Evolutionary conservation across 2,797 vertebrate genomes (phyloP).

Genomic region (Yasuhikotakia modesta): DNA sequence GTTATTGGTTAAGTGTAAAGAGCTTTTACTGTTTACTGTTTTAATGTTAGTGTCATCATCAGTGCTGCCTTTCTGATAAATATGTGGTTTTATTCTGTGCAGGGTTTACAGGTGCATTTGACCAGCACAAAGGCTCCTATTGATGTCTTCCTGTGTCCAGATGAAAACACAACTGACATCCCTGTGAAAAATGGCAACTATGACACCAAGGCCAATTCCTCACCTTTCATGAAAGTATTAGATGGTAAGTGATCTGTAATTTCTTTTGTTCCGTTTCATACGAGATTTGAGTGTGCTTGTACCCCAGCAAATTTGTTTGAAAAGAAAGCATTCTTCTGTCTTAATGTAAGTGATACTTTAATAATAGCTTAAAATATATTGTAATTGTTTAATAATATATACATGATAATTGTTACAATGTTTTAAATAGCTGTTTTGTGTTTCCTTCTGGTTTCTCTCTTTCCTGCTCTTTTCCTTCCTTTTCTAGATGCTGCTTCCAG

Average conservation of each 20-base stretch:
- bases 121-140: conserved; percentile 95
- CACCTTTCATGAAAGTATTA: conserved; percentile 79
- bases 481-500: conserved; percentile 71
- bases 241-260: conserved; percentile 68
- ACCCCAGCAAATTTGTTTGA: no score
- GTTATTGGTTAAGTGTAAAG: no score
- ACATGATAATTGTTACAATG: no score
- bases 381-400: no score
- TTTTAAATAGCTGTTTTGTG: neutral
- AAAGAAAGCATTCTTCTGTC: no score
- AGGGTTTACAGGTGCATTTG: conserved; percentile 93
- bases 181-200: conserved; percentile 82
- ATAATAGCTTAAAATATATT: no score
- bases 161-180: conserved; percentile 86
- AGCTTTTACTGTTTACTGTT: no score
- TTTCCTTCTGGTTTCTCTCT: neutral
- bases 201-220: conserved; percentile 87
- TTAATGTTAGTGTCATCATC: no score
- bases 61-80: no score
- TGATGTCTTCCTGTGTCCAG: conserved; percentile 93
- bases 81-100: conserved; percentile 52
- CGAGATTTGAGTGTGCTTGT: no score
- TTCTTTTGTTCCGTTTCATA: no score
- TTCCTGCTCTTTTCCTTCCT: conserved; percentile 58
- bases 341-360: no score